phyloP scores from a whole-genome alignment of 2,797 vertebrate genomes.

The Coendou prehensilis region DNA sequence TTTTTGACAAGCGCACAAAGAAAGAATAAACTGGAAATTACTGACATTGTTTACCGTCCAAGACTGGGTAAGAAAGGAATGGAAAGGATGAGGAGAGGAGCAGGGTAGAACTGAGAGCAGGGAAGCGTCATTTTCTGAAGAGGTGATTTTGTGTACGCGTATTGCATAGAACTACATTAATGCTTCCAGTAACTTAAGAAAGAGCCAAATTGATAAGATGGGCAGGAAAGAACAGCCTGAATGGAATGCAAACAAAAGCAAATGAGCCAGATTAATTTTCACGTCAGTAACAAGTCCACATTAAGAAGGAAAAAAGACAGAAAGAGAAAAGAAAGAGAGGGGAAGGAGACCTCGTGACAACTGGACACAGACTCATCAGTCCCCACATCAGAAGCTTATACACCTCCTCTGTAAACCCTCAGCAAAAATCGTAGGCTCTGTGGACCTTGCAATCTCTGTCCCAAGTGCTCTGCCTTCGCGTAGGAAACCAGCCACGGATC shows the following conservation, averaged over 20 bases:
- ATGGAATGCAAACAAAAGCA: not conserved
- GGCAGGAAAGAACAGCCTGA: not conserved
- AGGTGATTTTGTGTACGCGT: not conserved
- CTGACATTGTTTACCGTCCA: not conserved
- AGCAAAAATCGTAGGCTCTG: not conserved
- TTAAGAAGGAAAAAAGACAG: not conserved
- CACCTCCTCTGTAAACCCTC: not conserved
- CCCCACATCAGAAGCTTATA: not conserved
- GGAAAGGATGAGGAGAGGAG: not conserved
- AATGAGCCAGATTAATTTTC: not conserved
- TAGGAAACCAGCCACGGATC: not conserved
- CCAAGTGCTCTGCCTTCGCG: too few relatives aligned
- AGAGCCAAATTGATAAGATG: not conserved
- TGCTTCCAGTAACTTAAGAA: not conserved
- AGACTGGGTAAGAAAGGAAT: not conserved
- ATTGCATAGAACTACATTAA: not conserved
- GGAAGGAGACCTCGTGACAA: accelerated
- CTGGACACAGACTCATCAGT: not conserved
- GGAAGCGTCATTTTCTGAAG: not conserved
- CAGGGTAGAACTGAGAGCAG: accelerated
- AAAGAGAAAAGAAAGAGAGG: too few relatives aligned
- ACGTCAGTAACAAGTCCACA: not conserved
- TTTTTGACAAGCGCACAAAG: not conserved
- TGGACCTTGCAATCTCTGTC: not conserved
- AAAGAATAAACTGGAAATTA: not conserved